phyloP scores from a whole-genome alignment of 1,140 invertebrate species.

The Drosophila sturtevanti region DNA sequence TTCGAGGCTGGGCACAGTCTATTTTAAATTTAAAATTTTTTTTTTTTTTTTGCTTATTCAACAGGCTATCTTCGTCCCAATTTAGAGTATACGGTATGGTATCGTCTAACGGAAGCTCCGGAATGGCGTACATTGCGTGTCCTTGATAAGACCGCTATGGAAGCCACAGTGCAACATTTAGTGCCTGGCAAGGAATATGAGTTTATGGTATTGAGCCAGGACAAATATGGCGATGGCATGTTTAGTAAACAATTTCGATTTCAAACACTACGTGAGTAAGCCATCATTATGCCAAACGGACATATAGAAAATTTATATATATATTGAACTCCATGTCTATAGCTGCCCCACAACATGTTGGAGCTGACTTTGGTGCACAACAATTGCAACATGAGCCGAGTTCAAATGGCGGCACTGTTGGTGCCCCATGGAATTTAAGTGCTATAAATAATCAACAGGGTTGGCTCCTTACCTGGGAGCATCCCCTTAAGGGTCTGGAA shows the following conservation, averaged over 20 bases:
- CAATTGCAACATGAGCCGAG: constrained; percentile 59
- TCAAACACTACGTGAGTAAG: constrained; percentile 86
- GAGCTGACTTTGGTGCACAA: constrained; percentile 57
- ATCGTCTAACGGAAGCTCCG: constrained; percentile 86
- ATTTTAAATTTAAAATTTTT: too few species aligned
- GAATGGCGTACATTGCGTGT: constrained; percentile 91
- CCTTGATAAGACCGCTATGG: constrained; percentile 87
- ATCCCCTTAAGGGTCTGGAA: constrained; percentile 85
- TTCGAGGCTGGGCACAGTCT: too few species aligned
- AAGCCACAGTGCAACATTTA: constrained; percentile 91
- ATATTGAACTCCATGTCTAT: background rate
- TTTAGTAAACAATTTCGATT: constrained; percentile 93
- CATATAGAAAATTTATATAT: background rate
- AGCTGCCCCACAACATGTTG: constrained; percentile 44
- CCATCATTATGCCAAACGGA: background rate
- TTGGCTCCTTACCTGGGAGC: constrained; percentile 89
- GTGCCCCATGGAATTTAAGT: constrained; percentile 87
- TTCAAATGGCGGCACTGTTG: constrained; percentile 79
- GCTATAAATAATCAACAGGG: constrained; percentile 84
- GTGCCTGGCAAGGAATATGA: constrained; percentile 92
- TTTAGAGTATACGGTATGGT: constrained; percentile 94
- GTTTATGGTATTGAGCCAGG: constrained; percentile 95
- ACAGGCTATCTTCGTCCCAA: constrained; percentile 90
- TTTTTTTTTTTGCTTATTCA: background rate
- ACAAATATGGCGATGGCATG: constrained; percentile 93